A percentile compares a stretch with the other conserved stretches of the same genome.
These are phyloP conservation scores for Hippocampus abdominalis DNA, from an alignment of 2,113 vertebrate species.

Conservation along the genomic window DNA sequence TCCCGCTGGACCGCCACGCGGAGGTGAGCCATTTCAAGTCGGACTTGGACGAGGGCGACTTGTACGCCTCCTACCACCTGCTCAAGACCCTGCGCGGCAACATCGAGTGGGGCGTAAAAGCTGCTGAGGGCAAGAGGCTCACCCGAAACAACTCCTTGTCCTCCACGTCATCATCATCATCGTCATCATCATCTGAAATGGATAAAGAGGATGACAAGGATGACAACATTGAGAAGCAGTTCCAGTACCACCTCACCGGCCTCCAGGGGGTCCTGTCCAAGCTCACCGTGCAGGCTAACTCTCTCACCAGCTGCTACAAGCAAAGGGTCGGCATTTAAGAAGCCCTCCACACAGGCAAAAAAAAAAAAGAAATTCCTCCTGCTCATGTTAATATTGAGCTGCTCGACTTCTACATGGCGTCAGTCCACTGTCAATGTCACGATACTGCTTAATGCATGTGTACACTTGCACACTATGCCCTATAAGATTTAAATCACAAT, in stretches of 20 bases:
- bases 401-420: background rate
- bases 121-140: background rate
- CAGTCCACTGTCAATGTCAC: background rate
- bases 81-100: conserved; percentile 87
- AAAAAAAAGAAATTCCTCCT: background rate
- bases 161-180: background rate
- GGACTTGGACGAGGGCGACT: conserved; percentile 72
- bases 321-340: background rate
- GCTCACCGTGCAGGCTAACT: background rate
- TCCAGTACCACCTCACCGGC: conserved; percentile 1
- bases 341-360: background rate
- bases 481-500: background rate
- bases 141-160: background rate
- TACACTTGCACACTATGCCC: background rate
- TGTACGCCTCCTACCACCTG: conserved; percentile 85
- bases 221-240: background rate
- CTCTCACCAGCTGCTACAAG: background rate
- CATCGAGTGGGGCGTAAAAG: conserved; percentile 82
- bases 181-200: background rate
- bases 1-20: conserved; percentile 71
- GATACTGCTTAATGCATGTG: background rate
- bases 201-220: background rate
- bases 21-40: background rate
- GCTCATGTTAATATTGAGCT: background rate
- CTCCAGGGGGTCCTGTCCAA: conserved; percentile 3